These are phyloP conservation scores for Drosophila birchii DNA, from an alignment of 2,888 invertebrate species.

Conservation along the genomic window DNA sequence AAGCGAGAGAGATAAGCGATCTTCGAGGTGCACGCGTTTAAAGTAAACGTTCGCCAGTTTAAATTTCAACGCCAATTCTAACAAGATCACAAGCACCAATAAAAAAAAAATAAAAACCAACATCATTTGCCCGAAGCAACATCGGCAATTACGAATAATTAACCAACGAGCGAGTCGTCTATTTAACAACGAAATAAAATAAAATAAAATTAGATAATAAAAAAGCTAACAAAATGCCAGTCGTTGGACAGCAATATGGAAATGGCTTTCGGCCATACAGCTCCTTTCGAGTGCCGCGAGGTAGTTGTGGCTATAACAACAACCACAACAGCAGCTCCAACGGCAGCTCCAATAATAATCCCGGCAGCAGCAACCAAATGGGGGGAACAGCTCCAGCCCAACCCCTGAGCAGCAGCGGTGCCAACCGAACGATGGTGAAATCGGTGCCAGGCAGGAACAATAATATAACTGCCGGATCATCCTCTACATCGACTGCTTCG, in stretches of 20 bases:
- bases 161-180: conserved; percentile 43
- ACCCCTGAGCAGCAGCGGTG: conserved; percentile 56
- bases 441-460: conserved; percentile 40
- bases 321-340: conserved; percentile 36
- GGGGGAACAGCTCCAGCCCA: conserved; percentile 43
- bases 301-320: conserved; percentile 64
- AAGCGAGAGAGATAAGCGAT: conserved; percentile 53
- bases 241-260: conserved; percentile 83
- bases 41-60: conserved; percentile 74
- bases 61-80: conserved; percentile 69
- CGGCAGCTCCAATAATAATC: conserved; percentile 39
- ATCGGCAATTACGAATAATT: conserved; percentile 53
- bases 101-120: conserved; percentile 38
- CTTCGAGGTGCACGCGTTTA: conserved; percentile 67
- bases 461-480: conserved; percentile 52
- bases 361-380: conserved; percentile 35
- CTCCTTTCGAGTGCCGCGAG: conserved; percentile 83
- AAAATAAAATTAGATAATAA: conserved; percentile 20
- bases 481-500: conserved; percentile 64
- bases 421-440: conserved; percentile 45
- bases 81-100: conserved; percentile 29
- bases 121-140: conserved; percentile 36
- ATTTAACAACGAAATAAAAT: conserved; percentile 39
- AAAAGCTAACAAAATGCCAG: conserved; percentile 82
- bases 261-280: conserved; percentile 83